A percentile compares a stretch with the other conserved stretches of the same genome.
These are phyloP conservation scores for Benthochromis sp. DNA, from an alignment of 2,113 vertebrate species.

Conservation along the genomic window DNA sequence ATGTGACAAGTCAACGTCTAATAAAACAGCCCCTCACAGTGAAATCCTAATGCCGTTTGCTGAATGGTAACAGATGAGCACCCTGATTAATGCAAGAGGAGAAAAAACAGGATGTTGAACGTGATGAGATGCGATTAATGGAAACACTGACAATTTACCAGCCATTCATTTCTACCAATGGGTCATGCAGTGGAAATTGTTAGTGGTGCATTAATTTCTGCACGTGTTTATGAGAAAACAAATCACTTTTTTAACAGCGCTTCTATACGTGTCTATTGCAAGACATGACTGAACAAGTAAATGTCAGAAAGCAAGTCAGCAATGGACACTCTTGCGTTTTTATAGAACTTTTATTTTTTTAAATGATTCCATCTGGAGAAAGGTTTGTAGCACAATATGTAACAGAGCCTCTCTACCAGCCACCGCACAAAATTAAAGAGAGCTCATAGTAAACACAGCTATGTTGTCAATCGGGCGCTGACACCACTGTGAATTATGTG, in stretches of 20 bases:
- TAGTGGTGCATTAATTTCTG: background rate
- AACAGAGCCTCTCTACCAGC: background rate
- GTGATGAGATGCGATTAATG: constrained; percentile 18
- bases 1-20: constrained; percentile 13
- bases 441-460: constrained; percentile 14
- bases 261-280: background rate
- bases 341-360: background rate
- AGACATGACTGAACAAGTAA: background rate
- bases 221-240: background rate
- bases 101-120: background rate
- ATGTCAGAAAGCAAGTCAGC: background rate
- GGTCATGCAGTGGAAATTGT: constrained; percentile 16
- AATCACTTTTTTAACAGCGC: background rate
- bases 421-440: background rate
- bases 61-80: constrained; percentile 40
- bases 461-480: constrained; percentile 1
- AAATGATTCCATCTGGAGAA: background rate
- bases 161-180: constrained; percentile 7
- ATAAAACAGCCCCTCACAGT: background rate
- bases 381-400: background rate
- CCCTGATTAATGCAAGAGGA: constrained; percentile 9
- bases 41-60: background rate
- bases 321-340: background rate
- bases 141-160: constrained; percentile 26
- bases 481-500: constrained; percentile 26